phyloP scores from a whole-genome alignment of 2,888 invertebrate species.

The Cacoxenus indagator region DNA sequence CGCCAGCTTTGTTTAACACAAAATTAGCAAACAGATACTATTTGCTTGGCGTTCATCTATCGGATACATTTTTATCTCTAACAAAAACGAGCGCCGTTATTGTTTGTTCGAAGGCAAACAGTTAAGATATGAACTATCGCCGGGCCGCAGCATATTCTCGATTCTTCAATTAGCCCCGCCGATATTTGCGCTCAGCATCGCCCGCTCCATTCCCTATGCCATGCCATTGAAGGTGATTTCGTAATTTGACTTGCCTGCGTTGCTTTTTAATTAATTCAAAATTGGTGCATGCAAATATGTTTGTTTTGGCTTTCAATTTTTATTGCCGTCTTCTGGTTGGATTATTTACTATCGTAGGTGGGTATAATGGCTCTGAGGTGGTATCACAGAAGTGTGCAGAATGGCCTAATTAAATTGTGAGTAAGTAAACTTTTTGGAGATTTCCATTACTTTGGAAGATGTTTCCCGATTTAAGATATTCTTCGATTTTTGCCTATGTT shows the following conservation, averaged over 20 bases:
- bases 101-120: constrained; percentile 38
- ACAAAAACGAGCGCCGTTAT: constrained; percentile 51
- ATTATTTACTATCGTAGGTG: not conserved
- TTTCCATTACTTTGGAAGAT: not conserved
- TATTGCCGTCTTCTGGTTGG: constrained; percentile 3
- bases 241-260: not conserved
- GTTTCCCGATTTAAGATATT: not conserved
- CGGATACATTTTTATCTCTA: constrained; percentile 60
- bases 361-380: not conserved
- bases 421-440: not conserved
- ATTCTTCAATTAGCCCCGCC: too few relatives aligned
- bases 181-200: not conserved
- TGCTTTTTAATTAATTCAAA: constrained; percentile 10
- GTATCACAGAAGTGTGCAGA: not conserved
- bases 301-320: not conserved
- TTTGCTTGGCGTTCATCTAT: constrained; percentile 44
- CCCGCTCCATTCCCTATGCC: not conserved
- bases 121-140: constrained; percentile 11
- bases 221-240: not conserved
- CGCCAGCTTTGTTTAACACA: not conserved
- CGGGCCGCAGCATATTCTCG: too few relatives aligned
- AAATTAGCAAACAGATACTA: constrained; percentile 6
- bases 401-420: not conserved
- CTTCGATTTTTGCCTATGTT: too few relatives aligned
- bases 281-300: constrained; percentile 12